A percentile compares a stretch with the other conserved stretches of the same genome.
phyloP scores from a whole-genome alignment of 2,888 invertebrate genomes.

The Andrena dorsata region DNA sequence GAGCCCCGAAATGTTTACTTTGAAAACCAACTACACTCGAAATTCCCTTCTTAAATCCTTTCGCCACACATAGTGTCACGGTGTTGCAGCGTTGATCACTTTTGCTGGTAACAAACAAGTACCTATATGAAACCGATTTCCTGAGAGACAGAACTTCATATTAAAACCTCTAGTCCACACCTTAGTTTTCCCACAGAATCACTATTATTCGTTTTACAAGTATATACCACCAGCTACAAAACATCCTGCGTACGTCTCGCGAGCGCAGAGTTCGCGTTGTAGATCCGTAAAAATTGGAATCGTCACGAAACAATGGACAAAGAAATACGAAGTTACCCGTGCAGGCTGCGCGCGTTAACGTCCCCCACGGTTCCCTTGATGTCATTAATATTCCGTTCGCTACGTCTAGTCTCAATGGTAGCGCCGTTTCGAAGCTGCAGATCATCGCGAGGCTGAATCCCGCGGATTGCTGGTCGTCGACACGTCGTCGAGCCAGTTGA shows the following conservation, averaged over 20 bases:
- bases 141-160: too few species aligned
- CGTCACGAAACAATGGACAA: neutral
- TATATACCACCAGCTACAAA: too few species aligned
- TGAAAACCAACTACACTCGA: too few species aligned
- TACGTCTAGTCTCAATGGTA: neutral
- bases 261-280: neutral
- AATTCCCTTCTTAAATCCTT: too few species aligned
- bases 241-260: neutral
- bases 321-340: neutral
- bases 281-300: conserved; percentile 9
- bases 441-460: conserved; percentile 1
- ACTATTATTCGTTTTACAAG: neutral
- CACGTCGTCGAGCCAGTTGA: conserved; percentile 4
- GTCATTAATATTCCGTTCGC: conserved; percentile 23
- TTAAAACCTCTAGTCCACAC: too few species aligned
- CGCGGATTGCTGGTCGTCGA: conserved; percentile 11
- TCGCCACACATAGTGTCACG: too few species aligned
- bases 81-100: too few species aligned
- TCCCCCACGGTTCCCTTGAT: conserved; percentile 6
- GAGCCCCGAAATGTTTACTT: too few species aligned
- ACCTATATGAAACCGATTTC: too few species aligned
- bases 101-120: too few species aligned
- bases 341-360: conserved; percentile 4
- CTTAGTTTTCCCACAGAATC: too few species aligned
- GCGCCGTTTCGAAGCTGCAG: conserved; percentile 17